A percentile compares a stretch with the other conserved stretches of the same genome.
Evolutionary conservation across 2,888 invertebrate genomes (phyloP).

Genomic region (Nemapogon koenigi): DNA sequence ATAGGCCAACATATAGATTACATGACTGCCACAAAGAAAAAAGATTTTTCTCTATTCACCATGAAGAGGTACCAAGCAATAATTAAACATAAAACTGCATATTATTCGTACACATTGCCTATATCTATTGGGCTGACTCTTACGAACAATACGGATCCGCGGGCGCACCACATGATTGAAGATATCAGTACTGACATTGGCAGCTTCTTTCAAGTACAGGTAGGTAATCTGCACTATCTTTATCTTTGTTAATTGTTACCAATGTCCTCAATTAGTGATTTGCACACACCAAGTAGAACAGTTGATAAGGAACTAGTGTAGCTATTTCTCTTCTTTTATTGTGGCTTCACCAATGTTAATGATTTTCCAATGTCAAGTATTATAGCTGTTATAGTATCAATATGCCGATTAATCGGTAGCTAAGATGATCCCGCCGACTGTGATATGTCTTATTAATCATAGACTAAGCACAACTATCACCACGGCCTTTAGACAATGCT

Average conservation of each 20-base stretch:
- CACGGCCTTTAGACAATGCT: too few species aligned
- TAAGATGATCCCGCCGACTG: too few species aligned
- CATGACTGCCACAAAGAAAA: slow-evolving; percentile 55
- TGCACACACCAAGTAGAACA: too few species aligned
- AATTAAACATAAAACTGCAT: slow-evolving; percentile 87
- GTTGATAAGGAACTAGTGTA: too few species aligned
- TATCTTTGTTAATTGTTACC: not conserved
- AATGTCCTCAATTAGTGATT: too few species aligned
- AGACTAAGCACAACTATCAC: too few species aligned
- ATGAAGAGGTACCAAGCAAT: slow-evolving; percentile 84
- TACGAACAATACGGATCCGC: slow-evolving; percentile 71
- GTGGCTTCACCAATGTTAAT: too few species aligned
- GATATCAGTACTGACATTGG: slow-evolving; percentile 88
- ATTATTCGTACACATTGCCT: slow-evolving; percentile 89
- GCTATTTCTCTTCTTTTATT: too few species aligned
- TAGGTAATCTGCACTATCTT: slow-evolving; percentile 26
- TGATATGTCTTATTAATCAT: too few species aligned
- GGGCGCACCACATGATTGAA: slow-evolving; percentile 75
- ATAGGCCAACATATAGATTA: slow-evolving; percentile 84
- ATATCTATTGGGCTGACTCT: slow-evolving; percentile 83
- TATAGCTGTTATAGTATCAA: too few species aligned
- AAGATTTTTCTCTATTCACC: slow-evolving; percentile 66
- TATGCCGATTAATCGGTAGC: too few species aligned
- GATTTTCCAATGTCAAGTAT: too few species aligned
- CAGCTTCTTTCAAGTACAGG: slow-evolving; percentile 90